Conservation (phyloP, 2,888 invertebrate genomes). For the Trachelus iudaicus region DNA sequence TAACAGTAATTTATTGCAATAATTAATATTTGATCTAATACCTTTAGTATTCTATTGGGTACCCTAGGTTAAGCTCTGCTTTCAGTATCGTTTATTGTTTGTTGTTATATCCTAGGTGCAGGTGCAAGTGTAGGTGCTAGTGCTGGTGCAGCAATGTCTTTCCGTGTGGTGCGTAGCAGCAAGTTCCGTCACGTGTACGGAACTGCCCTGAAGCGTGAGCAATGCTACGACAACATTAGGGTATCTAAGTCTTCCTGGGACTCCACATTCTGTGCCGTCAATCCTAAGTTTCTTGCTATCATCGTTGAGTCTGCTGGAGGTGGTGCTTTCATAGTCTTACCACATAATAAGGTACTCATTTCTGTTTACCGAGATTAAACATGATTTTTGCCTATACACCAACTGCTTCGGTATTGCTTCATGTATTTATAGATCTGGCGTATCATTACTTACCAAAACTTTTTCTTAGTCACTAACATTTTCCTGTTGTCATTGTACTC, state of each 20-base stretch:
- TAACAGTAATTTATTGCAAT: constrained; percentile 55
- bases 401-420: not conserved
- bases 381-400: not conserved
- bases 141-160: constrained; percentile 77
- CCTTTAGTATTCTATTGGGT: not conserved
- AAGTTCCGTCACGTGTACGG: constrained; percentile 98
- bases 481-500: not conserved
- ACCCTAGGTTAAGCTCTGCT: not conserved
- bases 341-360: constrained; percentile 84
- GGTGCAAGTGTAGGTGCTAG: constrained; percentile 16
- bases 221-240: constrained; percentile 97
- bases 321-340: constrained; percentile 94
- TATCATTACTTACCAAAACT: constrained; percentile 7
- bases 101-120: constrained; percentile 12
- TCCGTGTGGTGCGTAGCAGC: constrained; percentile 95
- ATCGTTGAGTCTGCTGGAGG: constrained; percentile 97
- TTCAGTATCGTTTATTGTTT: constrained; percentile 7
- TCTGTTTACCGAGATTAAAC: constrained; percentile 30
- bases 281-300: constrained; percentile 97
- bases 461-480: not conserved
- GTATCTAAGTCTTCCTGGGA: constrained; percentile 99
- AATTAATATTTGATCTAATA: constrained; percentile 34
- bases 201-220: constrained; percentile 91
- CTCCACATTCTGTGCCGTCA: constrained; percentile 97
- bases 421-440: not conserved